These are phyloP conservation scores for Neoaliturus tenellus DNA, from an alignment of 2,888 invertebrate species.

Conservation along the genomic window DNA sequence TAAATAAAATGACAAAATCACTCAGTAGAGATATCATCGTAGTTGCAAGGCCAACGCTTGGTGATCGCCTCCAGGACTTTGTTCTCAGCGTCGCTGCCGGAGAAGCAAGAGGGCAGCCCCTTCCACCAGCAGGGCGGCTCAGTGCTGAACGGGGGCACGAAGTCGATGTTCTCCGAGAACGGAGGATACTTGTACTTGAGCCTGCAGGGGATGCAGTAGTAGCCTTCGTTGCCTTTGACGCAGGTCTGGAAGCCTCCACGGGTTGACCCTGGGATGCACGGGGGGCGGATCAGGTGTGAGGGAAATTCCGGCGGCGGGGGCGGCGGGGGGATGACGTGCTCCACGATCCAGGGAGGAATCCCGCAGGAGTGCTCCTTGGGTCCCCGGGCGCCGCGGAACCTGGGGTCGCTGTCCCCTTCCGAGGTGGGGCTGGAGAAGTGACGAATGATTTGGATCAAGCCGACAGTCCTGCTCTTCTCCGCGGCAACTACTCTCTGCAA, in stretches of 20 bases:
- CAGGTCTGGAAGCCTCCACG: conserved; percentile 6
- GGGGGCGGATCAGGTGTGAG: conserved; percentile 27
- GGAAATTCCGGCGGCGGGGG: not conserved
- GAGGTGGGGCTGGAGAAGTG: not conserved
- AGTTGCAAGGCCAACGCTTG: conserved; percentile 1
- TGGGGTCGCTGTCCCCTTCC: not conserved
- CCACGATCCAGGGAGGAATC: not conserved
- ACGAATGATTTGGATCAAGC: not conserved
- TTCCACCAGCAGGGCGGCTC: conserved; percentile 40
- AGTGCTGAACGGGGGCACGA: not conserved
- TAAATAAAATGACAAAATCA: not conserved
- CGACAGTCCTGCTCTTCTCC: not conserved
- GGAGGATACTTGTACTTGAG: conserved; percentile 37
- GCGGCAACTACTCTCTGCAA: not conserved
- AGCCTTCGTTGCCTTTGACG: not conserved
- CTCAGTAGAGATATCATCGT: not conserved
- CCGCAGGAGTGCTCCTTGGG: conserved; percentile 33
- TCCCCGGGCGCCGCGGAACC: not conserved
- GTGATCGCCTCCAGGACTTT: not conserved
- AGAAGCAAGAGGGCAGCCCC: not conserved
- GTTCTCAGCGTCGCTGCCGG: not conserved
- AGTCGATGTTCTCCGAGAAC: conserved; percentile 43
- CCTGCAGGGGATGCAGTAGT: conserved; percentile 37
- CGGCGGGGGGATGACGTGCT: not conserved
- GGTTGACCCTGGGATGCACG: conserved; percentile 11